Evolutionary conservation across 2,888 invertebrate species (phyloP), one percentile per base, ranked within the genome.

Genomic region (Elmis aenea): DNA sequence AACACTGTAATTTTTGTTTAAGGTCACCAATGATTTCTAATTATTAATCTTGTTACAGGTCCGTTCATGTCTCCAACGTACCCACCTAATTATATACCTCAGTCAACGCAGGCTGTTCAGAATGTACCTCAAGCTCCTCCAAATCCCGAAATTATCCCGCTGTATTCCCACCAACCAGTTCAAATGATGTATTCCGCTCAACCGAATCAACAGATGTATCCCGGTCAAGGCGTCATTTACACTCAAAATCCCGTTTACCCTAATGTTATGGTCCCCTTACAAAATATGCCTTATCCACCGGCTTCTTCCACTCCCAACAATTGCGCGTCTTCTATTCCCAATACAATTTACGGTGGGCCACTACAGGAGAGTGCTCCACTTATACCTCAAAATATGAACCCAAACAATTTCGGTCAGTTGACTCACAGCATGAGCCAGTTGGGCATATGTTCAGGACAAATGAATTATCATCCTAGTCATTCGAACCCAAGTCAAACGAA

Each of bases 261-360:
- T 3, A 39, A 42, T 18, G 28, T 40, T 25, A 31, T 40, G 33
- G 30, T 42, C 26, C 32, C 46, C 4, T 38, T 39, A 13, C 45
- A 38, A 24, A 41, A 43, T 27, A 20, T 41, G 11, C 37, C 42
- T 10, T 59, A 59, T 42, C 58, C 58, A 5, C 54, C 48, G 24
- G 55, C 47, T 32, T 48, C 59, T 3, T 42, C 57, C 1, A 63
- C 64, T 5, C 63, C 64, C 1, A 64, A 51, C 40, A 57, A 57
- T 26, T 55, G 57, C 32, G 36, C 45, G 13, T 51, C 59, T 2
- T 46, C 59, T 4, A 30, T 42, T 9, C 46, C 54, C 2, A 45
- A 31, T 26, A 25, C 39, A 14, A 20, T 37, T 8, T 37, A 26
- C 23, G 13, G 25, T 5, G 35, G 37, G 26, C 41, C 37, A 35